phyloP scores from a whole-genome alignment of 2,797 vertebrate species.

The Macropus fuliginosus region DNA sequence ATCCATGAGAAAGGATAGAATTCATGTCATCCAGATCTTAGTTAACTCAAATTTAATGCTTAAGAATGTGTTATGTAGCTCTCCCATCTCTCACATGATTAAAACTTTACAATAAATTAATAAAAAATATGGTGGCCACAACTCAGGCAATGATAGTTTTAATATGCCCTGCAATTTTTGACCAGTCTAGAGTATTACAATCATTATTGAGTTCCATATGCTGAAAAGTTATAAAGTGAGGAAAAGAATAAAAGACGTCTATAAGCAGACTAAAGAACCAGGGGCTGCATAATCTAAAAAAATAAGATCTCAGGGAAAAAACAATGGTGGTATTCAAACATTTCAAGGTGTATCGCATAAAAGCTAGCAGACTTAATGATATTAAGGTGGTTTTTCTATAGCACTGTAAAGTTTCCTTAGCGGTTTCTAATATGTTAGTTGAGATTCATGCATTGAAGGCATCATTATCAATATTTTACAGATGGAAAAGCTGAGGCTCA shows the following conservation, averaged over 20 bases:
- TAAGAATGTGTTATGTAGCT: neutral
- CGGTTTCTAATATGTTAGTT: neutral
- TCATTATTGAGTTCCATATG: neutral
- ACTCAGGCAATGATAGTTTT: neutral
- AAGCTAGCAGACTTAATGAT: neutral
- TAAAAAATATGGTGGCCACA: neutral
- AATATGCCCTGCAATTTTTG: neutral
- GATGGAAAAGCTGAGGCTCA: neutral
- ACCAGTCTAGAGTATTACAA: neutral
- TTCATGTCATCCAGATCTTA: neutral
- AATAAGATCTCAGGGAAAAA: neutral
- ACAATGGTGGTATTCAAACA: neutral
- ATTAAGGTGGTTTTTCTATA: neutral
- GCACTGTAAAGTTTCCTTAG: neutral
- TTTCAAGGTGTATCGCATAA: neutral
- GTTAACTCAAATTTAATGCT: neutral
- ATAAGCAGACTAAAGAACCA: neutral
- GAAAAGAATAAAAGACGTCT: neutral
- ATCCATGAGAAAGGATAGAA: neutral
- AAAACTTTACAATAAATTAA: no score
- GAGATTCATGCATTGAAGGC: neutral
- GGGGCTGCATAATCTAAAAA: neutral
- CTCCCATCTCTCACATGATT: no score
- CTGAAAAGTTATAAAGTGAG: neutral
- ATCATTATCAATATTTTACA: neutral